These are phyloP conservation scores for Arctocebus calabarensis DNA, from an alignment of 2,797 vertebrate species.

Conservation along the genomic window DNA sequence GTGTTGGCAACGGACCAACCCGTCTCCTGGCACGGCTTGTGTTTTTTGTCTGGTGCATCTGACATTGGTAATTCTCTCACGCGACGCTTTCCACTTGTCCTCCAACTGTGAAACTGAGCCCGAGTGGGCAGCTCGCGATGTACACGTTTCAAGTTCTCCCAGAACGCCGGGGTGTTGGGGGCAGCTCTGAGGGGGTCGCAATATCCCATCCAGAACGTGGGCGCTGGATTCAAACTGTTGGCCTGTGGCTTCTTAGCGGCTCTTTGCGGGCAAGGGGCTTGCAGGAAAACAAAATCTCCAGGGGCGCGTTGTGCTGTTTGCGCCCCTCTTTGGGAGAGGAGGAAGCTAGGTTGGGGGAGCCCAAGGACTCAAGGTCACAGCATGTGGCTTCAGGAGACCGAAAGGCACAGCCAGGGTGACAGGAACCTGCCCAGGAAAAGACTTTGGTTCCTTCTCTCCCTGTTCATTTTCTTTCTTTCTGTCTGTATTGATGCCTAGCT, in stretches of 20 bases:
- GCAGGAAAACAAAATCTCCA: accelerated
- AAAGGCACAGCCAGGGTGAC: accelerated
- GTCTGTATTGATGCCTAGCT: too few relatives aligned
- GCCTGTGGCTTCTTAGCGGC: not conserved
- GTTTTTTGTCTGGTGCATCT: not conserved
- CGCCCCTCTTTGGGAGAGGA: not conserved
- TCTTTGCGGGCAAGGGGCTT: not conserved
- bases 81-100: not conserved
- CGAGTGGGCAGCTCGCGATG: accelerated
- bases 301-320: not conserved
- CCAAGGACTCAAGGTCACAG: not conserved
- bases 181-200: accelerated
- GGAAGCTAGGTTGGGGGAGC: not conserved
- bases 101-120: too few relatives aligned
- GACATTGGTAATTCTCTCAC: not conserved
- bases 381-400: accelerated
- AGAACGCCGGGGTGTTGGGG: not conserved
- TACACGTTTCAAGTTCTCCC: accelerated
- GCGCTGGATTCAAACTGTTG: accelerated
- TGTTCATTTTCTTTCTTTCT: not conserved
- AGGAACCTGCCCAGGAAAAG: accelerated
- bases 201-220: accelerated
- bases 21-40: accelerated
- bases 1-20: accelerated
- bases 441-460: too few relatives aligned